Evolutionary conservation across 2,797 vertebrate species (phyloP).

Genomic region (Sebastes taczanowskii): DNA sequence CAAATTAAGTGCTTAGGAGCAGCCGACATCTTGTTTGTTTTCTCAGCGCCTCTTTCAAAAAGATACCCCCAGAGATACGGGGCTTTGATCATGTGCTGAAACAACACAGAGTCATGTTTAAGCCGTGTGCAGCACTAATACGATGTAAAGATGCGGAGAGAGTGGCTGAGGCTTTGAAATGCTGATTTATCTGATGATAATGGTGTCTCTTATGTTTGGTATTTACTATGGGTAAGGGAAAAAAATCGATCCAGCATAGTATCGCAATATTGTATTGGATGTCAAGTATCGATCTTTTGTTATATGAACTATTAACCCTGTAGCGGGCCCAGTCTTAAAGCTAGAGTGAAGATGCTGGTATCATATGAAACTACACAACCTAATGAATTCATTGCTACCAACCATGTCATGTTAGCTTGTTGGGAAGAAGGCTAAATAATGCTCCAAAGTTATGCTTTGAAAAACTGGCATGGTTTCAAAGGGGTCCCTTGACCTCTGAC

Average conservation of each 20-base stretch:
- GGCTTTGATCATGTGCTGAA: slow-evolving; percentile 56
- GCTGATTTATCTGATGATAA: neutral
- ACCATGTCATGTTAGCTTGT: no score
- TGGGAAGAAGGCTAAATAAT: no score
- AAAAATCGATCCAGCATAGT: no score
- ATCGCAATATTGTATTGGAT: no score
- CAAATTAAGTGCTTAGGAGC: slow-evolving; percentile 64
- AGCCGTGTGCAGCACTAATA: neutral
- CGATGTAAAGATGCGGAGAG: slow-evolving; percentile 14
- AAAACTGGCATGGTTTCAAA: no score
- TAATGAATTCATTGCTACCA: accelerated
- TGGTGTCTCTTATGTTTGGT: neutral
- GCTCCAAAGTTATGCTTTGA: no score
- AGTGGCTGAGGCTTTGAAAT: neutral
- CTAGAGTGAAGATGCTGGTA: no score
- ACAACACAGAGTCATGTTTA: slow-evolving; percentile 25
- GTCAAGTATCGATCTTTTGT: no score
- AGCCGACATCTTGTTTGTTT: slow-evolving; percentile 65
- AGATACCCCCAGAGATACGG: slow-evolving; percentile 37
- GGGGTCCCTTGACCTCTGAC: no score
- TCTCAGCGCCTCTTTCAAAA: slow-evolving; percentile 47
- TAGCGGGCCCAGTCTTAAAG: no score
- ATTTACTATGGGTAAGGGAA: neutral
- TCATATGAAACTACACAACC: no score
- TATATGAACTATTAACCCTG: no score